These are phyloP conservation scores for Sciurus carolinensis DNA, from an alignment of 2,797 vertebrate genomes.

Conservation along the genomic window DNA sequence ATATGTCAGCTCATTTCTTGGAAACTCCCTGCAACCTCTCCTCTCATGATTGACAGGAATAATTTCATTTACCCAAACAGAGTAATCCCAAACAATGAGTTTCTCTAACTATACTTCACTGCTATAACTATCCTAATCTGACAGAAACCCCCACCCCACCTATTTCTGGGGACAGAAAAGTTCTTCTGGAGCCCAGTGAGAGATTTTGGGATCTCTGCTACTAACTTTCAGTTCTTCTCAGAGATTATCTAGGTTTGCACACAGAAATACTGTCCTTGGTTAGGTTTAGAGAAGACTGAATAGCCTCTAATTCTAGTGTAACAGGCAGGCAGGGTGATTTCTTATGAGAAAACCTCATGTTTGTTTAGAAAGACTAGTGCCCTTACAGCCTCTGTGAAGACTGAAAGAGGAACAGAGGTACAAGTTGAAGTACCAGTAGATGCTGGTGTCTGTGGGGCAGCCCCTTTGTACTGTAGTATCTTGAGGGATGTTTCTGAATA, in stretches of 20 bases:
- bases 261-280: background rate
- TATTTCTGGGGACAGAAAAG: background rate
- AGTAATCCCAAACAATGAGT: background rate
- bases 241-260: background rate
- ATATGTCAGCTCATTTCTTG: background rate
- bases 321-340: background rate
- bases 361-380: background rate
- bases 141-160: background rate
- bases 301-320: conserved; percentile 28
- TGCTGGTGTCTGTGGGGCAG: background rate
- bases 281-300: background rate
- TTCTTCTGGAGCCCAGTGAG: background rate
- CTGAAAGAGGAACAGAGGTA: background rate
- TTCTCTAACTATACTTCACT: background rate
- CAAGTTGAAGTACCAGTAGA: background rate
- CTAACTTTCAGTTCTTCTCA: background rate
- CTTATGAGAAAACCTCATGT: background rate
- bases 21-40: background rate
- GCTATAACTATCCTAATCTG: background rate
- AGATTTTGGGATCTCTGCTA: background rate
- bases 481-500: background rate
- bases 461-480: background rate
- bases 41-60: background rate
- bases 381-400: background rate
- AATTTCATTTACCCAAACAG: background rate